Base-by-base conservation (phyloP, 2,797 vertebrate genomes). In the Toxotes lorentzi region DNA sequence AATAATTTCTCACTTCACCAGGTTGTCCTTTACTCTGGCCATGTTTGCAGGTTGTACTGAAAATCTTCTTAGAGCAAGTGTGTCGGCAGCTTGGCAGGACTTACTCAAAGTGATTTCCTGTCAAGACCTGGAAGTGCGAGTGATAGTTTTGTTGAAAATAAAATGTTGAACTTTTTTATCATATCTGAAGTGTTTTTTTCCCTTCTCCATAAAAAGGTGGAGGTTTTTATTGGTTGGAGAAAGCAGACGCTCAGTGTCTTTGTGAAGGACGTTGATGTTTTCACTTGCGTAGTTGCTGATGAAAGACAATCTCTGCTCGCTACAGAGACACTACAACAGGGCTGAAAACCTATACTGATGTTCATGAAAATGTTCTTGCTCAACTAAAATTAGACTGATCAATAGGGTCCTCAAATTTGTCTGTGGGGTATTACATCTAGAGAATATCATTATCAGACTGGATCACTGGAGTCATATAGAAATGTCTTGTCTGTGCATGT, bases 1-100 rank as follows among this genome's bases (percentile, higher is more conserved):
- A 53, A 43, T 69, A 19, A 86, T 80, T 72, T 85, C 61, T 77
- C 70, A 64, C 51, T 67, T 86, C 66, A 54, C 48, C 63, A 62
- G 59, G 19, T 74, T 64, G 75, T 81, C 58, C 43, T 76, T 79
- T 58, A 72, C 67, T 63, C 70, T 43, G 51, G n/a, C 30, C 1
- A 0, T 35, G n/a, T 83, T 53, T 57, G 67, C 17, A 47, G 41
- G 48, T 67, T 17, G 24, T 16, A 62, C 57, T 34, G 5, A 48
- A 71, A 58, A 51, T 68, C 23, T 70, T 48, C 48, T 61, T 21
- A 71, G 47, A 19, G 34, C 48, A 50, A 56, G 73, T 41, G 27
- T 0, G 0, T 59, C 8, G 0, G 45, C 38, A 72, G 43, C 54
- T 72, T 68, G 63, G 56, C 45, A 58, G 53, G 47, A 64, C 35